A percentile compares a stretch with the other conserved stretches of the same genome.
These are phyloP conservation scores for Callipepla squamata DNA, from an alignment of 2,113 vertebrate species.

Conservation along the genomic window DNA sequence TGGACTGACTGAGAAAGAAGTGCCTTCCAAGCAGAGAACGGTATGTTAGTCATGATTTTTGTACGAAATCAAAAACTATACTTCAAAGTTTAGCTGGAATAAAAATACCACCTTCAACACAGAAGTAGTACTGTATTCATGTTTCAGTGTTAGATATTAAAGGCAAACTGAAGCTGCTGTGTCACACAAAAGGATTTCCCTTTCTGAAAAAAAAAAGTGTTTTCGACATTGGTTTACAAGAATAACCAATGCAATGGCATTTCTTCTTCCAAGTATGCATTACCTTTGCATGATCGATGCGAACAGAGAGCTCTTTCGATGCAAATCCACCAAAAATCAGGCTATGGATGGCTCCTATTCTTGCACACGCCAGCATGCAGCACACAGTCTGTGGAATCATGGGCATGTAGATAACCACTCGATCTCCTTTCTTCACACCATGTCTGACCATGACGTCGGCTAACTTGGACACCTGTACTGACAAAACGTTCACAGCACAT, in stretches of 20 bases:
- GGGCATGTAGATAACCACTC: slow-evolving; percentile 98
- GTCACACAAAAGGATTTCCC: background rate
- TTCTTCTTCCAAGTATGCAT: background rate
- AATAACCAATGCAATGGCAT: background rate
- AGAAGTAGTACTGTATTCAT: background rate
- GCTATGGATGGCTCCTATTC: slow-evolving; percentile 94
- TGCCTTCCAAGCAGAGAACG: background rate
- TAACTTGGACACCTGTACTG: slow-evolving; percentile 88
- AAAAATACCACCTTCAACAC: background rate
- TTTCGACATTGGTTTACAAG: background rate
- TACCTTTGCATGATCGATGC: slow-evolving; percentile 95
- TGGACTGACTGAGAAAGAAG: background rate
- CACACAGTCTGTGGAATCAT: slow-evolving; percentile 97
- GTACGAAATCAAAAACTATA: background rate
- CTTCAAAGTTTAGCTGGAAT: background rate
- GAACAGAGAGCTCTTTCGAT: slow-evolving; percentile 90
- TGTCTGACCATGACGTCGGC: slow-evolving; percentile 89
- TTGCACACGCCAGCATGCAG: slow-evolving; percentile 93
- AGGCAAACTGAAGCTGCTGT: background rate
- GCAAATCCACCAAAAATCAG: slow-evolving; percentile 98
- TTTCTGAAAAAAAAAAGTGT: background rate
- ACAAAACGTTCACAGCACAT: slow-evolving; percentile 13
- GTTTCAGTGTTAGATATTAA: background rate
- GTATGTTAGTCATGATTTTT: background rate
- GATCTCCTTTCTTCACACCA: slow-evolving; percentile 88